phyloP scores from a whole-genome alignment of 1,140 invertebrate genomes.

The Melipona quadrifasciata region DNA sequence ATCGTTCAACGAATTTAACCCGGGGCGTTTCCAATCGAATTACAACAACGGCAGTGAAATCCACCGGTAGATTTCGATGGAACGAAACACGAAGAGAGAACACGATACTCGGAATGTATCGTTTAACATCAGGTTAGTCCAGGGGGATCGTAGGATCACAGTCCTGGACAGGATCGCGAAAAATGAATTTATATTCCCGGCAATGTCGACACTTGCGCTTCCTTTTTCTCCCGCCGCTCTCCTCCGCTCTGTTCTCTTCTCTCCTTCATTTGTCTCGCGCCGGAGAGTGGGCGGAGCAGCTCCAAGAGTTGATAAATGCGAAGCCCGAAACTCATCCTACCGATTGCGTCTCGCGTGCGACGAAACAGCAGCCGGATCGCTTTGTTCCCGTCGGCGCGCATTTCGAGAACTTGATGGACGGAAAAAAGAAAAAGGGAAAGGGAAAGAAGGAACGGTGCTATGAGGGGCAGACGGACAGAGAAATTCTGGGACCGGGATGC shows the following conservation, averaged over 20 bases:
- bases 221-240: constrained; percentile 40
- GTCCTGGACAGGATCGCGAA: constrained; percentile 21
- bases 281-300: constrained; percentile 23
- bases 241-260: constrained; percentile 9
- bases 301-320: constrained; percentile 71
- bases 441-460: neutral
- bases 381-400: constrained; percentile 56
- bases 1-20: neutral
- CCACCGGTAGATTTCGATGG: neutral
- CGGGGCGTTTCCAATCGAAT: neutral
- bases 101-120: constrained; percentile 47
- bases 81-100: constrained; percentile 32
- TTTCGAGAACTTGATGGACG: constrained; percentile 43
- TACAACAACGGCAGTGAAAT: neutral
- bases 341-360: constrained; percentile 67
- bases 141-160: too few species aligned
- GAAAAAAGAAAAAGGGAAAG: constrained; percentile 14
- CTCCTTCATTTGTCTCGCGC: constrained; percentile 68
- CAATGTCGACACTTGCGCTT: constrained; percentile 14
- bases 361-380: constrained; percentile 52
- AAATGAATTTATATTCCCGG: constrained; percentile 63
- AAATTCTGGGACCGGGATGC: constrained; percentile 15
- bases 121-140: constrained; percentile 54
- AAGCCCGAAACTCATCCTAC: constrained; percentile 67
- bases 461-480: constrained; percentile 19